phyloP scores from a whole-genome alignment of 2,113 vertebrate genomes.

The Setophaga petechia region DNA sequence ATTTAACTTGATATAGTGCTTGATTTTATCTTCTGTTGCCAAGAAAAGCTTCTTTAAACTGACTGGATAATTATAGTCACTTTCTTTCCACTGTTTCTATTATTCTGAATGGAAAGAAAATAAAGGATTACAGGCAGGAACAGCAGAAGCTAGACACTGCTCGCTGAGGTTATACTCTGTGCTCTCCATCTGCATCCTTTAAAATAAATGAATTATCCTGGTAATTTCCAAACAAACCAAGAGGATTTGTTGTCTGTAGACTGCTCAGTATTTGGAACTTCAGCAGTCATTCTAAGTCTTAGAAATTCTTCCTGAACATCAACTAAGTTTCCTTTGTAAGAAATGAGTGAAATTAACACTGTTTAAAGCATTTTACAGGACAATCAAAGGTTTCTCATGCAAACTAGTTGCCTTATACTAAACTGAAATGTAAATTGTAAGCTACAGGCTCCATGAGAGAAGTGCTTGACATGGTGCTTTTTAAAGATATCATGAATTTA shows the following conservation, averaged over 20 bases:
- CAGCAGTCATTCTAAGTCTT: neutral
- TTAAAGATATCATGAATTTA: constrained; percentile 42
- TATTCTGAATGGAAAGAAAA: neutral
- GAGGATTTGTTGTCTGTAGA: neutral
- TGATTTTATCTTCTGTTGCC: constrained; percentile 16
- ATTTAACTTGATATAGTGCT: neutral
- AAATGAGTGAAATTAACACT: neutral
- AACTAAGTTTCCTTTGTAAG: neutral
- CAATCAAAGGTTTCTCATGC: neutral
- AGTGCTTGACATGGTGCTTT: constrained; percentile 9
- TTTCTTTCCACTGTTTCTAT: constrained; percentile 37
- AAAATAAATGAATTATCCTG: constrained; percentile 2
- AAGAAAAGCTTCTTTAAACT: constrained; percentile 40
- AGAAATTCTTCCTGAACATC: neutral
- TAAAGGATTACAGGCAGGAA: neutral
- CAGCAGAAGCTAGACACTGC: neutral
- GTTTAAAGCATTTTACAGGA: neutral
- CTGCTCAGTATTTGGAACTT: neutral
- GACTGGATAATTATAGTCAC: neutral
- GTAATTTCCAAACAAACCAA: constrained; percentile 1
- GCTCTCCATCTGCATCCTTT: neutral
- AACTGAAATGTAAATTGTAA: neutral
- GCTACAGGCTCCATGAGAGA: neutral
- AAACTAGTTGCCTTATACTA: neutral
- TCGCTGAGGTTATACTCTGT: neutral